Base-by-base conservation (phyloP, 2,113 vertebrate genomes). In the Paratilapia polleni region DNA sequence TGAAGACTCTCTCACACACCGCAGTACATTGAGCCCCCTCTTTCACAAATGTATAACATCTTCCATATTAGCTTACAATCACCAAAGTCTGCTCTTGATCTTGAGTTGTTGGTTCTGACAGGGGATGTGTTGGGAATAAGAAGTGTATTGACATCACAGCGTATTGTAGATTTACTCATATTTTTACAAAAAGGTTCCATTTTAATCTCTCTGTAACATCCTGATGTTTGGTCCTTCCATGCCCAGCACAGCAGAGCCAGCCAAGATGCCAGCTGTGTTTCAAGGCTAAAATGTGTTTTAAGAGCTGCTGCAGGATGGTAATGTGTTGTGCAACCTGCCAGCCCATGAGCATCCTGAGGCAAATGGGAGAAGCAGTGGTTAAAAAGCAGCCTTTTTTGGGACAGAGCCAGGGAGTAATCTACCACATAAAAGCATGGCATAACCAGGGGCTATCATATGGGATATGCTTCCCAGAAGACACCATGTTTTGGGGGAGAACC, bases 381-480 rank as follows among this genome's bases (percentile, higher is more conserved):
- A 96, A 96, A 95, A 96, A 94, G 95, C 95, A 95, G 86, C 86
- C 84, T 92, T 95, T 94, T 89, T 92, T 96, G 96, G 95, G 89
- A 79, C 58, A 0, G 24, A 79, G 94, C 96, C 95, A 96, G 94
- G 77, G 89, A 90, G 88, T 91, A 94, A 95, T 96, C 92, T 94
- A 94, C 89, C 94, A 93, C 93, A 92, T 91, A 91, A 94, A 92
- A 90, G 88, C 90, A 80, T 38, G 89, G 92, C 87, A 92, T 89
- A 89, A 94, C 93, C 66, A 26, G 78, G 54, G 94, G 94, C 92
- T 85, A 91, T 89, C 89, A 88, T 88, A 77, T 82, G 85, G 84
- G 93, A 94, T 86, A 87, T 84, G 86, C 77, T 70, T 91, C 91
- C 91, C 89, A 88, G 68, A 89, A 88, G 87, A 83, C 81, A 43